phyloP scores from a whole-genome alignment of 2,113 vertebrate genomes.

The Scartelaos histophorus region DNA sequence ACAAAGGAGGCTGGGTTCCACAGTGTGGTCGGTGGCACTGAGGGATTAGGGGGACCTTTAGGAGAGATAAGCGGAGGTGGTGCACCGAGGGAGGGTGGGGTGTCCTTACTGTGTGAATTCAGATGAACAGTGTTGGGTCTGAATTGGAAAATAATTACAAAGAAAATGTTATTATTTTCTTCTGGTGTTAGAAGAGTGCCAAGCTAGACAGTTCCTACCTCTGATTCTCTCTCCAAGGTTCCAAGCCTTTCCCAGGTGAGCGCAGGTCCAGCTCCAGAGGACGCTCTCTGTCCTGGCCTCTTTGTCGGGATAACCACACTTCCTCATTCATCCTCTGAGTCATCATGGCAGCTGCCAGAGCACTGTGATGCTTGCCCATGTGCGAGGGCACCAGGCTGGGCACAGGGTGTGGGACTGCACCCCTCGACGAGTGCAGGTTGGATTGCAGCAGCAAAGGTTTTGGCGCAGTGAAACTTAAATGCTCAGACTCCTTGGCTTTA shows the following conservation, averaged over 20 bases:
- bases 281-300: conserved; percentile 91
- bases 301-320: conserved; percentile 89
- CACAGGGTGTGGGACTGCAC: conserved; percentile 81
- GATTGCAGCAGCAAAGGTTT: conserved; percentile 81
- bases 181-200: background rate
- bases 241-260: conserved; percentile 74
- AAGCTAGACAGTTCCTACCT: conserved; percentile 74
- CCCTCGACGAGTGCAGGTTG: conserved; percentile 76
- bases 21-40: conserved; percentile 81
- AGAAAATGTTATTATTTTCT: background rate
- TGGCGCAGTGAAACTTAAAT: conserved; percentile 76
- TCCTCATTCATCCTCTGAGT: conserved; percentile 90
- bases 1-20: conserved; percentile 93
- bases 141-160: conserved; percentile 21
- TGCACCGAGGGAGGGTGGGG: conserved; percentile 83
- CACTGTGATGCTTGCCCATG: conserved; percentile 61
- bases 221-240: conserved; percentile 82
- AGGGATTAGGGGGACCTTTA: conserved; percentile 79
- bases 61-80: conserved; percentile 95
- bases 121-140: conserved; percentile 82
- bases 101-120: conserved; percentile 79
- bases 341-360: conserved; percentile 82
- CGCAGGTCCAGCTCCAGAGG: conserved; percentile 84
- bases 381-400: conserved; percentile 89
- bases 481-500: conserved; percentile 85